Base-by-base conservation (phyloP, 2,113 vertebrate genomes). In the Circaetus gallicus region DNA sequence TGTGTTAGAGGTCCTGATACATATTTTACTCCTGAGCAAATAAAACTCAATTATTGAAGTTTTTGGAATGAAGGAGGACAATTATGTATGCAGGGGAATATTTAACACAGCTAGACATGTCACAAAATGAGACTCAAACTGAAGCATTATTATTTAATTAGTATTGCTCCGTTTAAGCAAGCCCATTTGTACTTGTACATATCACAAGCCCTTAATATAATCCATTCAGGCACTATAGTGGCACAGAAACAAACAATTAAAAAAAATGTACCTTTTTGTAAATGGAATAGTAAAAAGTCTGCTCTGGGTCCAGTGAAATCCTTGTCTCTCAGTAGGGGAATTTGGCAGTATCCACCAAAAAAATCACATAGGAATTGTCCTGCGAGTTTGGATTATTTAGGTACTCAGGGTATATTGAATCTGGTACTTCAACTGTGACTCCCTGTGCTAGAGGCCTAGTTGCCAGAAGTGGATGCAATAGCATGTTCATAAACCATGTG, bases 141-240 rank as follows among this genome's bases (percentile, higher is more conserved):
- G 90, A 93, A 88, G 62, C 80, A 96, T 94, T 94, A 93, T 94
- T 94, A 90, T 96, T 96, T 96, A 96, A 96, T 96, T 92, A 90
- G 67, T 66, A 92, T 92, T 92, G 85, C 82, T 93, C 42, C 0
- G 0, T 92, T 93, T 90, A 66, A 95, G 32, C 63, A 87, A 86
- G 24, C 55, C 78, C 45, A 81, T 96, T 96, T 94, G 42, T 94
- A 88, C 92, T 94, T 89, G 72, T 90, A 76, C 34, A 5, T 49
- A 80, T 65, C 86, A 62, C 52, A 71, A 62, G 20, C 22, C 45
- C 62, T 80, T 56, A 76, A n/a, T 61, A 70, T 49, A 91, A 90
- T 77, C 71, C 49, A 42, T 82, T 82, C 84, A 77, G 66, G 76
- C 62, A 56, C 53, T 85, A 79, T 4, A 58, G 32, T 66, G 20